Evolutionary conservation across 2,888 invertebrate genomes (phyloP).

Genomic region (Laothoe populi): DNA sequence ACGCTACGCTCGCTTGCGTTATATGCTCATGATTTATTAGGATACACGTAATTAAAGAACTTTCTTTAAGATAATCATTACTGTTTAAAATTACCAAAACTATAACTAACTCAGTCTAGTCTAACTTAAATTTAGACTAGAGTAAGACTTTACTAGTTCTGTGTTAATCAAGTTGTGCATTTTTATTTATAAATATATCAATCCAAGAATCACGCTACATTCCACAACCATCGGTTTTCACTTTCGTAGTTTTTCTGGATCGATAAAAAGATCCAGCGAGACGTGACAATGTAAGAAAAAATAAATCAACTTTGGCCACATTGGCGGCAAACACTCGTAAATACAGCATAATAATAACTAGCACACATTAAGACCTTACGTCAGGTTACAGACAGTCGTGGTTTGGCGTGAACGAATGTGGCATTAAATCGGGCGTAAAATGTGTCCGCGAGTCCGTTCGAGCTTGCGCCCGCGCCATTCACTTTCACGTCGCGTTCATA

Average conservation of each 20-base stretch:
- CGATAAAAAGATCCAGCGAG: slow-evolving; percentile 3
- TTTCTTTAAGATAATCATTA: neutral
- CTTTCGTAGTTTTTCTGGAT: slow-evolving; percentile 7
- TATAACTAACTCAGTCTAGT: too few species aligned
- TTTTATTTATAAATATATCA: neutral
- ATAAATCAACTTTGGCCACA: slow-evolving; percentile 8
- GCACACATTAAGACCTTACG: slow-evolving; percentile 45
- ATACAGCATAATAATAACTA: slow-evolving; percentile 7
- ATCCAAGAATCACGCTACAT: neutral
- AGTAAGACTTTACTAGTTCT: too few species aligned
- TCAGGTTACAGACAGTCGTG: slow-evolving; percentile 51
- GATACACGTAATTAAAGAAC: neutral
- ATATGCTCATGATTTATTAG: neutral
- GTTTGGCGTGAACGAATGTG: slow-evolving; percentile 68
- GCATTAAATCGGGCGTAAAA: slow-evolving; percentile 72
- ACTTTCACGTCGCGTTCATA: slow-evolving; percentile 72
- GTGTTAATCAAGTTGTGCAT: too few species aligned
- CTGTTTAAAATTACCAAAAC: too few species aligned
- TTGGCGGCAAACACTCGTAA: slow-evolving; percentile 9
- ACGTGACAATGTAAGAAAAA: slow-evolving; percentile 9
- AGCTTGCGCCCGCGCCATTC: slow-evolving; percentile 68
- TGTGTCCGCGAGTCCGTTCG: slow-evolving; percentile 60
- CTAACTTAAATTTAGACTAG: too few species aligned
- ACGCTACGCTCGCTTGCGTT: neutral
- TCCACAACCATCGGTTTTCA: neutral